Percentiles rank a stretch among this genome's conserved stretches.
Conservation (phyloP, 1,140 invertebrate species). For the Ips typographus region DNA sequence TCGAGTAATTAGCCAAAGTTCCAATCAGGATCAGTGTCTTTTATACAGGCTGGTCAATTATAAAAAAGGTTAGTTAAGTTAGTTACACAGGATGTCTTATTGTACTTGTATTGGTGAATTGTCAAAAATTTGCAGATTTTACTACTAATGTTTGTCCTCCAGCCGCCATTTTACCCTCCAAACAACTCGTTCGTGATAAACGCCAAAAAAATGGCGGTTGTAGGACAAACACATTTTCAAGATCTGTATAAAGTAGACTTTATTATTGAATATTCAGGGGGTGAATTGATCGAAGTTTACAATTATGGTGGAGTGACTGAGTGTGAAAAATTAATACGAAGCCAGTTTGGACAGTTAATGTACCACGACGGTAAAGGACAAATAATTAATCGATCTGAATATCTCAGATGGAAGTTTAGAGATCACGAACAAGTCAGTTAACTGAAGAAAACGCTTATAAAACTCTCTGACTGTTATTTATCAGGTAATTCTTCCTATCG, state of each 20-base stretch:
- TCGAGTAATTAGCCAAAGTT: conserved; percentile 81
- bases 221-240: too few relatives aligned
- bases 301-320: conserved; percentile 74
- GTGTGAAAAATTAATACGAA: conserved; percentile 83
- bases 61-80: conserved; percentile 73
- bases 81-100: conserved; percentile 5
- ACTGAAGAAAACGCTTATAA: background rate
- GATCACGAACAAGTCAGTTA: conserved; percentile 67
- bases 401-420: conserved; percentile 90
- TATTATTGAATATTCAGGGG: conserved; percentile 55
- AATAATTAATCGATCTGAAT: conserved; percentile 86
- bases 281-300: conserved; percentile 83
- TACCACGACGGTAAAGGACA: conserved; percentile 87
- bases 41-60: conserved; percentile 87
- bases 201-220: too few relatives aligned
- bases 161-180: too few relatives aligned
- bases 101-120: too few relatives aligned
- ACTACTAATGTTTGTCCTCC: too few relatives aligned
- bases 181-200: too few relatives aligned
- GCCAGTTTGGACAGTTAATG: conserved; percentile 87
- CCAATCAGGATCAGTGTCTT: conserved; percentile 80
- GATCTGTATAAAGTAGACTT: too few relatives aligned
- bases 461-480: background rate
- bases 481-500: conserved; percentile 74
- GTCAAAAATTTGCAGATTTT: too few relatives aligned